These are phyloP conservation scores for Tenrec ecaudatus DNA, from an alignment of 2,113 vertebrate species.

Conservation along the genomic window DNA sequence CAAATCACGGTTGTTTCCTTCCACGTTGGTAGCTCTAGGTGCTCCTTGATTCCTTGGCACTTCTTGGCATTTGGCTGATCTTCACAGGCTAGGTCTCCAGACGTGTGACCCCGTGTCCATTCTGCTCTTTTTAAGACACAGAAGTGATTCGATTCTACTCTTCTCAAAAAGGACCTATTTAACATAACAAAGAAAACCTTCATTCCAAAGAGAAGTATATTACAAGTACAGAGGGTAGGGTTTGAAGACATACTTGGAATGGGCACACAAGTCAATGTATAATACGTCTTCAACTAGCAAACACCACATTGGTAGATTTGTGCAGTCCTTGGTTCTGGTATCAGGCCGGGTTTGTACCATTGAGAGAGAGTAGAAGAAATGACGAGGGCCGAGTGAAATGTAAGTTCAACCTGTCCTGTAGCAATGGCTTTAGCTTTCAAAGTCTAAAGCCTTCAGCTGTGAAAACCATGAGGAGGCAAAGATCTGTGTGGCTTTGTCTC, in stretches of 20 bases:
- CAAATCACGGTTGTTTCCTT: no score
- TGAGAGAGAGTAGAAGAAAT: conserved; percentile 51
- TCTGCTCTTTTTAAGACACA: background rate
- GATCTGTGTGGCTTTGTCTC: conserved; percentile 66
- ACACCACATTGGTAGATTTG: conserved; percentile 2
- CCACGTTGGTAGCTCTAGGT: no score
- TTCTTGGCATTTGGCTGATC: no score
- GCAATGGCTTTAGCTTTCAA: conserved; percentile 54
- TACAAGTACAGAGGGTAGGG: background rate
- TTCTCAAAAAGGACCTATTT: background rate
- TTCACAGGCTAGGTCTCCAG: no score
- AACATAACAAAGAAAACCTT: background rate
- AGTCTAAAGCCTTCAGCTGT: conserved; percentile 63
- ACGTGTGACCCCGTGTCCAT: background rate
- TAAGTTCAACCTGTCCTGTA: conserved; percentile 43
- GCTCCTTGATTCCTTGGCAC: no score
- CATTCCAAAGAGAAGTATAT: background rate
- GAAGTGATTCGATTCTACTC: background rate
- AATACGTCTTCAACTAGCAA: background rate
- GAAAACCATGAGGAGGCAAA: conserved; percentile 67
- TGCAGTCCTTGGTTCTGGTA: conserved; percentile 53
- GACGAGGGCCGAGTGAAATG: conserved; percentile 65
- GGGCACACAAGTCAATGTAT: background rate
- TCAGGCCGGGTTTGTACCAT: background rate
- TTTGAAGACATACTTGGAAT: background rate